Conservation (phyloP, 2,797 vertebrate species). For the Momotus momota region DNA sequence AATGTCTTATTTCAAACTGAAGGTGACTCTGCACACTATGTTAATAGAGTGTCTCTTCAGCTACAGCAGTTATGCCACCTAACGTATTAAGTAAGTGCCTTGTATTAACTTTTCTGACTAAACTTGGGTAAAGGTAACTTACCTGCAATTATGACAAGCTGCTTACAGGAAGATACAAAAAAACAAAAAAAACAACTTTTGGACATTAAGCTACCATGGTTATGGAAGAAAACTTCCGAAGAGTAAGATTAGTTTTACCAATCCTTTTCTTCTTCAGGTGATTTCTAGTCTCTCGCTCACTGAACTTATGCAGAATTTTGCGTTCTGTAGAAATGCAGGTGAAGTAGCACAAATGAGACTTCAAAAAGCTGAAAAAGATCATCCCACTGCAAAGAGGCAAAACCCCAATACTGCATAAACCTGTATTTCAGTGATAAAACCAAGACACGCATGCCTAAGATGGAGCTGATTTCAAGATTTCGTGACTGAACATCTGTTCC, state of each 20-base stretch:
- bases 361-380: neutral
- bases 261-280: neutral
- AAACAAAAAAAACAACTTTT: neutral
- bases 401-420: neutral
- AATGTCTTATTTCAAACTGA: accelerated
- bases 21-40: neutral
- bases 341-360: neutral
- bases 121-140: neutral
- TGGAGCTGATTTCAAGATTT: neutral
- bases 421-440: neutral
- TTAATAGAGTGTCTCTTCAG: neutral
- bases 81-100: neutral
- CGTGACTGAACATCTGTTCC: neutral
- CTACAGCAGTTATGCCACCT: neutral
- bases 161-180: neutral
- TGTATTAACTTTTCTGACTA: neutral
- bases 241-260: neutral
- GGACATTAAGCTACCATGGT: neutral
- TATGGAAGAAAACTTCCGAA: neutral
- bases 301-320: neutral
- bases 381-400: neutral
- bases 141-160: neutral
- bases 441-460: accelerated
- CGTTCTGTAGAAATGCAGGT: neutral
- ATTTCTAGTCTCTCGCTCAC: neutral